Conservation (phyloP, 2,888 invertebrate genomes). For the Ganaspis brasiliensis region DNA sequence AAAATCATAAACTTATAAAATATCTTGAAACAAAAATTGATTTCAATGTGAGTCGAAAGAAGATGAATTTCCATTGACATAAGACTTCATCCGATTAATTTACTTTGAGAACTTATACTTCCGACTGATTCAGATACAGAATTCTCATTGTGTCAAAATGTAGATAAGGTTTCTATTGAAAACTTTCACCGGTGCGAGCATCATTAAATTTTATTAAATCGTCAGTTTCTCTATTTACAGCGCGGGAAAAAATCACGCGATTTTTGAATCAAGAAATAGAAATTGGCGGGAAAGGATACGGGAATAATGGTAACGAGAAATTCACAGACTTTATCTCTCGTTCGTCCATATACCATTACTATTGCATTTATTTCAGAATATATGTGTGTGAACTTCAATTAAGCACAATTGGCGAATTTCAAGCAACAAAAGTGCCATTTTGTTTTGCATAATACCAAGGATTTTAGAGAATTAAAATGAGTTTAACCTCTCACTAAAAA, state of each 20-base stretch:
- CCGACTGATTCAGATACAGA: too few species aligned
- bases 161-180: background rate
- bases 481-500: background rate
- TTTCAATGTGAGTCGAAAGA: too few species aligned
- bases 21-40: too few species aligned
- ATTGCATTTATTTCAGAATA: conserved; percentile 27
- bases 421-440: conserved; percentile 32
- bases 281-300: conserved; percentile 5
- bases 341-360: background rate
- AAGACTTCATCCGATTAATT: background rate
- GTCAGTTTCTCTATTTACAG: background rate
- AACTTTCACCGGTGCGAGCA: background rate
- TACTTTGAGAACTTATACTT: background rate
- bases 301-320: conserved; percentile 4
- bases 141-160: background rate
- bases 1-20: too few species aligned
- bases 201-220: background rate
- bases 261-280: background rate
- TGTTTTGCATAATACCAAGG: background rate
- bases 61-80: background rate
- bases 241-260: conserved; percentile 14
- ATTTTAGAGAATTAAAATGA: conserved; percentile 1
- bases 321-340: conserved; percentile 25
- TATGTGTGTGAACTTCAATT: conserved; percentile 48
- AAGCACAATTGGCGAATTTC: conserved; percentile 53